Percentiles rank a stretch among this genome's conserved stretches.
These are phyloP conservation scores for Hirundo rustica DNA, from an alignment of 2,797 vertebrate species.

Conservation along the genomic window DNA sequence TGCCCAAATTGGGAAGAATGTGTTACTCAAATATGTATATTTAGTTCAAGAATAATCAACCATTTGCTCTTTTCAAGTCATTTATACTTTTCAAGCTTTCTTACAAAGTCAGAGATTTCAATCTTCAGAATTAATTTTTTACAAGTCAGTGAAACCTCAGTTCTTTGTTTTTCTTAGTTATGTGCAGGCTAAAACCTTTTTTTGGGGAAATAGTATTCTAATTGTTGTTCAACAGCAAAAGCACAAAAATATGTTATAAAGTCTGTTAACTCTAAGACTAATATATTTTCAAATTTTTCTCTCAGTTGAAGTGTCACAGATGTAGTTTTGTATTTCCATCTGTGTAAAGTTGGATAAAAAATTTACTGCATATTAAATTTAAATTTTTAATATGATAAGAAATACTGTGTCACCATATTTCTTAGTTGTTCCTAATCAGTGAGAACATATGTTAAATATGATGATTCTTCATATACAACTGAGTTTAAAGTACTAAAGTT, in stretches of 20 bases:
- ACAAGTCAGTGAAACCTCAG: neutral
- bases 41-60: neutral
- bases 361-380: neutral
- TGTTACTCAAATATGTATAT: neutral
- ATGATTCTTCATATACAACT: neutral
- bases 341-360: neutral
- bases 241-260: neutral
- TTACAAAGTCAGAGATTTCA: neutral
- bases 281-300: neutral
- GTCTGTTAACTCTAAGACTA: neutral
- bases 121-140: neutral
- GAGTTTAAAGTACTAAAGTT: neutral
- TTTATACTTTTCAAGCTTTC: neutral
- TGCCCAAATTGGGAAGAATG: neutral
- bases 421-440: neutral
- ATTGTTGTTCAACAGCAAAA: neutral
- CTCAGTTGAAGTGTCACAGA: neutral
- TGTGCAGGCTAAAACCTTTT: neutral
- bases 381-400: neutral
- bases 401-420: neutral
- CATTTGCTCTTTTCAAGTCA: slow-evolving; percentile 34
- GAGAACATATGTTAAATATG: neutral
- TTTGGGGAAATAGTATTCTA: neutral
- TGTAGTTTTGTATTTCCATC: neutral
- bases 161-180: neutral